Evolutionary conservation across 1,140 invertebrate genomes (phyloP), one percentile per base, ranked within the genome.

Genomic region (Bombyx mandarina): DNA sequence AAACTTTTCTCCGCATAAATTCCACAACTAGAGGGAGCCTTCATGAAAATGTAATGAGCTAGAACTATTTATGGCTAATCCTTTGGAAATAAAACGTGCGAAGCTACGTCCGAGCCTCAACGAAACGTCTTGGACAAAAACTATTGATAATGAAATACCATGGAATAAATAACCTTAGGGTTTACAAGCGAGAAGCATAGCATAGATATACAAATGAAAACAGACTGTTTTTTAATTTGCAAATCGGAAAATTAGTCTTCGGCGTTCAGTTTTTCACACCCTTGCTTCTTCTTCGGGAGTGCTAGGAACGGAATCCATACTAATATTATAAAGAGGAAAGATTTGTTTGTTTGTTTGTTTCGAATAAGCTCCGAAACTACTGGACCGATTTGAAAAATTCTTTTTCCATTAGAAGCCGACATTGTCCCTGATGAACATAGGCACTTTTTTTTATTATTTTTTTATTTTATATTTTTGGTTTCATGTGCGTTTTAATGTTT

Each of bases 61-160:
- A 75, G 72, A 80, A 86, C 79, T 86, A 86, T 86, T 86, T 86
- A 86, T 82, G 72, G 78, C 75, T 84, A 84, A 83, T 82, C 83
- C 81, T 80, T 78, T 78, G 67, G 73, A 75, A 83, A 83, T 79
- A 82, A 82, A 84, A 72, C 80, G 71, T 73, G 65, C 67, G 68
- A 8, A 10, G 4, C 51, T 10, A 43, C 35, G 49, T 44, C 48
- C 48, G 56, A 48, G 12, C 77, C 73, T 66, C 69, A 73, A 75
- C 73, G 71, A 77, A 77, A 62, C 73, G 76, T 74, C 70, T 73
- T 49, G 63, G 54, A 51, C 67, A 73, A 74, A 77, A 81, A 78
- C 66, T 71, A 67, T 68, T 75, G 68, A 58, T 63, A 66, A 42
- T 46, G 48, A 60, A 82, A 56, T 26, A 61, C 58, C 70, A 80